These are phyloP conservation scores for Streptopelia turtur DNA, from an alignment of 2,797 vertebrate species.

Conservation along the genomic window DNA sequence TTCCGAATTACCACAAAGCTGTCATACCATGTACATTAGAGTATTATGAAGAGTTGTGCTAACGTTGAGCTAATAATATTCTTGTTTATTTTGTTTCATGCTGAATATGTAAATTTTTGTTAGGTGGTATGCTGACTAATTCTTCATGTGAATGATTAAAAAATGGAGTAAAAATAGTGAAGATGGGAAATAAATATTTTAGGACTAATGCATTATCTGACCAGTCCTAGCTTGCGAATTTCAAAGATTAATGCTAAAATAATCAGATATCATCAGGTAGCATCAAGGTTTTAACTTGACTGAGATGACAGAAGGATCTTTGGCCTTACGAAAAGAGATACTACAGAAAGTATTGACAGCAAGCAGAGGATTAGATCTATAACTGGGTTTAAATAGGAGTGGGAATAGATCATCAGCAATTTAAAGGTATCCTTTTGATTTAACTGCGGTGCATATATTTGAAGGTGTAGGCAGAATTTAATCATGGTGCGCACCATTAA, in stretches of 20 bases:
- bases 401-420: background rate
- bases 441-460: background rate
- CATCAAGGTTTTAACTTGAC: background rate
- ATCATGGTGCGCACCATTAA: accelerated
- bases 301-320: background rate
- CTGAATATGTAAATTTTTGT: background rate
- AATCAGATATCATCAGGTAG: background rate
- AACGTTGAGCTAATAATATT: background rate
- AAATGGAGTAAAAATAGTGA: background rate
- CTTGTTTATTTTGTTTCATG: background rate
- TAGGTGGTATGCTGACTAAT: background rate
- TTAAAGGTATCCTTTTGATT: background rate
- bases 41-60: background rate
- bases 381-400: background rate
- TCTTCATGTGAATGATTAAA: background rate
- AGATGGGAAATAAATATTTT: background rate
- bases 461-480: background rate
- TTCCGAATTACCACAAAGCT: background rate
- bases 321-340: background rate
- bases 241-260: background rate
- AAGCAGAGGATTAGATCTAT: background rate
- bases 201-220: background rate
- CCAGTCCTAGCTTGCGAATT: background rate
- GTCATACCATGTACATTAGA: accelerated
- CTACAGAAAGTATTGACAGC: background rate